phyloP scores from a whole-genome alignment of 2,797 vertebrate genomes.

The Macropodus opercularis region DNA sequence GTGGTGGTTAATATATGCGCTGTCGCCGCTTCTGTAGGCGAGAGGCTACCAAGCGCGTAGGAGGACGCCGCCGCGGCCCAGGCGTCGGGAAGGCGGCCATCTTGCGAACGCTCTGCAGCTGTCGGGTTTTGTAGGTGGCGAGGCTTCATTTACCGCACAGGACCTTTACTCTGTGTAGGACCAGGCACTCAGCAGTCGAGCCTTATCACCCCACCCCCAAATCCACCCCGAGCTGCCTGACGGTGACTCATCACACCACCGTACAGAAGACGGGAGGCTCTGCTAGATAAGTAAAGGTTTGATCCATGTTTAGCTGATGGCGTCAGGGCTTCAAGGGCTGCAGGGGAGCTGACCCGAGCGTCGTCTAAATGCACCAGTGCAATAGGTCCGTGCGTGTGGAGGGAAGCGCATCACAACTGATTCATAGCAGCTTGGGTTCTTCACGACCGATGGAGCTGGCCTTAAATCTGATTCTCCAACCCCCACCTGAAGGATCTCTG shows the following conservation, averaged over 20 bases:
- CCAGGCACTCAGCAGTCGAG: slow-evolving; percentile 75
- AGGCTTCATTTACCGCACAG: slow-evolving; percentile 74
- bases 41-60: slow-evolving; percentile 35
- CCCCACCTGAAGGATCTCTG: slow-evolving; percentile 59
- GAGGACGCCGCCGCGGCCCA: no score
- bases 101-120: slow-evolving; percentile 39
- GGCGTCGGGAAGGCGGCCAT: slow-evolving; percentile 34
- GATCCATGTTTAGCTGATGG: slow-evolving; percentile 65
- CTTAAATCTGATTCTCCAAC: slow-evolving; percentile 68
- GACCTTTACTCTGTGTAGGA: slow-evolving; percentile 70
- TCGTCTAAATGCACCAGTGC: slow-evolving; percentile 56
- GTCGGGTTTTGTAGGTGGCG: no score
- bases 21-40: slow-evolving; percentile 47
- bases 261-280: slow-evolving; percentile 67
- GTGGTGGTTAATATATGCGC: slow-evolving; percentile 61
- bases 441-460: slow-evolving; percentile 75
- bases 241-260: slow-evolving; percentile 68
- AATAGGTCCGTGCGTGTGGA: slow-evolving; percentile 23
- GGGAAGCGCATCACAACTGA: slow-evolving; percentile 43
- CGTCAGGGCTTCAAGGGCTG: slow-evolving; percentile 80
- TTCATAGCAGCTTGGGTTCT: slow-evolving; percentile 44
- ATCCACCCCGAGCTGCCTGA: slow-evolving; percentile 37
- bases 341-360: slow-evolving; percentile 57
- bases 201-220: slow-evolving; percentile 68
- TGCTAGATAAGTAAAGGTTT: slow-evolving; percentile 67